Evolutionary conservation across 2,113 vertebrate genomes (phyloP).

Genomic region (Trichomycterus rosablanca): DNA sequence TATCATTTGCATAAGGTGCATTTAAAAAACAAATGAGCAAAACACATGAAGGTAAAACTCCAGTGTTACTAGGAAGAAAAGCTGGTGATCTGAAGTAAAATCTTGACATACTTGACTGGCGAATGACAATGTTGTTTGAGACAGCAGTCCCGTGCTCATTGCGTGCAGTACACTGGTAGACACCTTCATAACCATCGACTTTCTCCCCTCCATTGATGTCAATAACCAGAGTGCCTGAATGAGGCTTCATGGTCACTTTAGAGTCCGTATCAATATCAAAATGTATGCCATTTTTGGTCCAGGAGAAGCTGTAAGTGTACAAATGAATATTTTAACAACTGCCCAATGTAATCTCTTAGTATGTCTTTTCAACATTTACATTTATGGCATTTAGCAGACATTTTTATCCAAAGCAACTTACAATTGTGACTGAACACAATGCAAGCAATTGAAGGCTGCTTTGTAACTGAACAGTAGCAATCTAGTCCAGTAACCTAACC

Average conservation of each 20-base stretch:
- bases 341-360: too few relatives aligned
- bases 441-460: too few relatives aligned
- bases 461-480: too few relatives aligned
- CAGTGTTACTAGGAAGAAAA: background rate
- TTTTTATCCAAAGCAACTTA: too few relatives aligned
- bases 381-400: too few relatives aligned
- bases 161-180: constrained; percentile 90
- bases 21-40: background rate
- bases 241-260: constrained; percentile 78
- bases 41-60: too few relatives aligned
- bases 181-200: constrained; percentile 83
- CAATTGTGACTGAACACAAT: too few relatives aligned
- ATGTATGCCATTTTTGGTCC: constrained; percentile 92
- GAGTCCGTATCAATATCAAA: constrained; percentile 85
- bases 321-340: background rate
- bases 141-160: constrained; percentile 90
- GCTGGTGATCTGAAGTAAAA: too few relatives aligned
- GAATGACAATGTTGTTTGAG: constrained; percentile 86
- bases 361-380: too few relatives aligned
- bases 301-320: constrained; percentile 78
- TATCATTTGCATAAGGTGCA: background rate
- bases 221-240: constrained; percentile 85
- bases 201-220: constrained; percentile 84
- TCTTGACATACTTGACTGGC: constrained; percentile 83
- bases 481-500: too few relatives aligned